Conservation (phyloP, 1,140 invertebrate species). For the Magallana gigas region DNA sequence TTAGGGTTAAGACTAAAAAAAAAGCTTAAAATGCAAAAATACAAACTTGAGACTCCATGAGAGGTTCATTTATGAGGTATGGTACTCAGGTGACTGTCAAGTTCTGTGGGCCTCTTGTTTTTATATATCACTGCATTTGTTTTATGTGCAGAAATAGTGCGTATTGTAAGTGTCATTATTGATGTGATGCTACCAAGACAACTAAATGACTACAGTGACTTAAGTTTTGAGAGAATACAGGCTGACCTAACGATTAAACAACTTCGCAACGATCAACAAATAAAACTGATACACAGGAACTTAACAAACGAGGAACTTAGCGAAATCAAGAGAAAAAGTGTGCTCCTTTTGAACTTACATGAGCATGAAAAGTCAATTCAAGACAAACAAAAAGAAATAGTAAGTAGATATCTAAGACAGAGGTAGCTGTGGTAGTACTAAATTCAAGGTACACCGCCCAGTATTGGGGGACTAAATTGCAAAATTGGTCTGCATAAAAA, state of each 20-base stretch:
- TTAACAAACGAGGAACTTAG: neutral
- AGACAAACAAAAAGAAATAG: neutral
- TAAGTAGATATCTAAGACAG: neutral
- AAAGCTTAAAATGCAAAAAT: too few relatives aligned
- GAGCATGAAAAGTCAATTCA: neutral
- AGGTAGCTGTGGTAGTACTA: too few relatives aligned
- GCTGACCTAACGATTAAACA: neutral
- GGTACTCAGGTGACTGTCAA: too few relatives aligned
- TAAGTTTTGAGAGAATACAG: neutral
- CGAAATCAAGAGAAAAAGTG: neutral
- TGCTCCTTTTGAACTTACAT: neutral
- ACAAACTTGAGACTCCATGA: too few relatives aligned
- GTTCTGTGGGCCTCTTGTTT: too few relatives aligned
- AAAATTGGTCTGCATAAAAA: too few relatives aligned
- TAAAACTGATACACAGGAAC: neutral
- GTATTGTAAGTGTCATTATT: neutral
- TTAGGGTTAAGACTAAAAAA: too few relatives aligned
- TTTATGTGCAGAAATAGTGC: neutral
- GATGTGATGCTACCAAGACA: constrained; percentile 4
- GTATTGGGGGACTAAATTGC: too few relatives aligned
- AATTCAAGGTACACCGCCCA: too few relatives aligned
- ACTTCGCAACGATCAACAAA: neutral
- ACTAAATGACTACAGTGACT: neutral
- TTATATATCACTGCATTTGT: too few relatives aligned
- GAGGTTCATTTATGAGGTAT: too few relatives aligned